Conservation (phyloP, 2,888 invertebrate species). For the Hyppa rectilinea region DNA sequence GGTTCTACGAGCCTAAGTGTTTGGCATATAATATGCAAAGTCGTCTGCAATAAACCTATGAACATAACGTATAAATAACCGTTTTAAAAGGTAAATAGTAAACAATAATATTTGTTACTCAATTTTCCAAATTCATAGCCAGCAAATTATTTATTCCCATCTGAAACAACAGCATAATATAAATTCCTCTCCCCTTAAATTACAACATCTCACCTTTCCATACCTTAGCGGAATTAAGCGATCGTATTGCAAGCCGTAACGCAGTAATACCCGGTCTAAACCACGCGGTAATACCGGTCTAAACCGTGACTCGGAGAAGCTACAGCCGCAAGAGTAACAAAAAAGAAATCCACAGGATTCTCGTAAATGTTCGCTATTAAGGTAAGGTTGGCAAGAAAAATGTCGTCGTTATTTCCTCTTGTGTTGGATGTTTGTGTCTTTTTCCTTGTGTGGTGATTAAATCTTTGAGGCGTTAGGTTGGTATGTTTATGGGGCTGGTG, state of each 20-base stretch:
- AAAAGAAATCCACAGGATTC: conserved; percentile 60
- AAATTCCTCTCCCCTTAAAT: conserved; percentile 43
- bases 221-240: conserved; percentile 53
- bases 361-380: conserved; percentile 59
- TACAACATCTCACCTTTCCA: conserved; percentile 45
- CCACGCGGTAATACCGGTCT: conserved; percentile 52
- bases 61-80: background rate
- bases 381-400: conserved; percentile 53
- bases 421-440: conserved; percentile 40
- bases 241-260: conserved; percentile 58
- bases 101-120: background rate
- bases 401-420: conserved; percentile 54
- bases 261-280: conserved; percentile 48
- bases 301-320: conserved; percentile 53
- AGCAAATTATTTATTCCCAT: conserved; percentile 13
- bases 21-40: background rate
- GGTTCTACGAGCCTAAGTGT: too few species aligned
- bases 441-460: conserved; percentile 56
- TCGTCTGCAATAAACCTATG: background rate
- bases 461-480: conserved; percentile 46
- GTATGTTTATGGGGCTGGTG: conserved; percentile 23
- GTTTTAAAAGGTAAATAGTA: background rate
- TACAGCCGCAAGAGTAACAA: conserved; percentile 47
- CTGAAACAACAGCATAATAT: conserved; percentile 25
- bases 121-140: conserved; percentile 10